Conservation (phyloP, 2,113 vertebrate species). For the Mobula hypostoma region DNA sequence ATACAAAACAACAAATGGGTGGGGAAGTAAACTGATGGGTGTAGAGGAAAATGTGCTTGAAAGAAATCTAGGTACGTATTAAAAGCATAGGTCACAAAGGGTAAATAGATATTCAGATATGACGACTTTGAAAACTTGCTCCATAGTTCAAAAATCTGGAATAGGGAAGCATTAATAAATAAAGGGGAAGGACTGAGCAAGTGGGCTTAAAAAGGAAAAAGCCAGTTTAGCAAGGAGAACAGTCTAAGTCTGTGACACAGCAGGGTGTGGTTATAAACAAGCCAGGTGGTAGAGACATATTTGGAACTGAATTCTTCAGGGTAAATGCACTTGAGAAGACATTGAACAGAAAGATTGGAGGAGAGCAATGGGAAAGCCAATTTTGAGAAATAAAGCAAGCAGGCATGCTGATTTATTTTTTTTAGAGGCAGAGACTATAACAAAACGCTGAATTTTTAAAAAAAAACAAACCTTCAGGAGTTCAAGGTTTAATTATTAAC, state of each 20-base stretch:
- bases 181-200: background rate
- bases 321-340: constrained; percentile 3
- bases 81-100: background rate
- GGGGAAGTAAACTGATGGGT: background rate
- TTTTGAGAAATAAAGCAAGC: background rate
- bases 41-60: background rate
- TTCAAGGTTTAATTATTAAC: background rate
- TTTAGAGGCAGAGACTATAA: too few species aligned
- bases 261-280: background rate
- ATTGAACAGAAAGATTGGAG: background rate
- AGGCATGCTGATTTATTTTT: background rate
- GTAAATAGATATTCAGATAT: background rate
- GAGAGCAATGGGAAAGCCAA: background rate
- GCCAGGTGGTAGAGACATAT: constrained; percentile 20
- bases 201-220: background rate
- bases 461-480: background rate
- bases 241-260: background rate
- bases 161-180: background rate
- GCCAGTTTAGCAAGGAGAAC: background rate
- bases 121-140: background rate
- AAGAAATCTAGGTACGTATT: background rate
- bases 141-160: background rate
- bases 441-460: background rate
- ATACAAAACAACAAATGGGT: background rate
- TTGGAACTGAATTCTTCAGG: constrained; percentile 30